Conservation (phyloP, 2,797 vertebrate species). For the Morus bassanus region DNA sequence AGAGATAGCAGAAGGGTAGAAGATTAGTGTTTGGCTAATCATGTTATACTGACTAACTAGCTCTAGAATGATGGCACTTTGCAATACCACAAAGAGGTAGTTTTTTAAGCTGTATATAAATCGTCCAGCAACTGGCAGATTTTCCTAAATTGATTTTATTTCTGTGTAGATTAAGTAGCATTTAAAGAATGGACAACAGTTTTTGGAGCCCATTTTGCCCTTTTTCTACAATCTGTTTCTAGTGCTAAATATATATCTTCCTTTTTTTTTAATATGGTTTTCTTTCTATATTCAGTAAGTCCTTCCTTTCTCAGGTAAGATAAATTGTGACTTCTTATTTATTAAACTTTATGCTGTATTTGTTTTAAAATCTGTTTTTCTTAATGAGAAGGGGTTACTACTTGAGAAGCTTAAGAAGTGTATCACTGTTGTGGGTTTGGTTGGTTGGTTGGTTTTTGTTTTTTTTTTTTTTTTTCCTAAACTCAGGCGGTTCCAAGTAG, state of each 20-base stretch:
- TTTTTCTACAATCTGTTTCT: background rate
- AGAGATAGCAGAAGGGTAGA: background rate
- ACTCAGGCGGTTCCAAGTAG: background rate
- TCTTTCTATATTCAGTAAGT: background rate
- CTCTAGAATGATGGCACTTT: background rate
- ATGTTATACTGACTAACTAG: background rate
- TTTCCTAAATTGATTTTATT: background rate
- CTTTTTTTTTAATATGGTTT: background rate
- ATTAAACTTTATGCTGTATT: background rate
- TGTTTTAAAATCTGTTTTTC: background rate
- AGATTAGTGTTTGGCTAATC: background rate
- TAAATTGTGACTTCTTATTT: background rate
- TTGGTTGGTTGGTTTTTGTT: background rate
- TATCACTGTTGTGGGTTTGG: background rate
- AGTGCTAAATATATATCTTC: background rate
- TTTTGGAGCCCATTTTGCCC: background rate
- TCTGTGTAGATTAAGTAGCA: background rate
- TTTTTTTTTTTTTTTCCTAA: background rate
- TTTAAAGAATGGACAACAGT: background rate
- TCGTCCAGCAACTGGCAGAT: background rate
- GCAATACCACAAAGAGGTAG: background rate
- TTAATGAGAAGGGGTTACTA: background rate
- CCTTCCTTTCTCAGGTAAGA: constrained; percentile 19
- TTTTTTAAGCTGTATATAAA: background rate
- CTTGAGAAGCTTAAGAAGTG: background rate